Evolutionary conservation across 2,888 invertebrate genomes (phyloP).

Genomic region (Polydesmus complanatus): DNA sequence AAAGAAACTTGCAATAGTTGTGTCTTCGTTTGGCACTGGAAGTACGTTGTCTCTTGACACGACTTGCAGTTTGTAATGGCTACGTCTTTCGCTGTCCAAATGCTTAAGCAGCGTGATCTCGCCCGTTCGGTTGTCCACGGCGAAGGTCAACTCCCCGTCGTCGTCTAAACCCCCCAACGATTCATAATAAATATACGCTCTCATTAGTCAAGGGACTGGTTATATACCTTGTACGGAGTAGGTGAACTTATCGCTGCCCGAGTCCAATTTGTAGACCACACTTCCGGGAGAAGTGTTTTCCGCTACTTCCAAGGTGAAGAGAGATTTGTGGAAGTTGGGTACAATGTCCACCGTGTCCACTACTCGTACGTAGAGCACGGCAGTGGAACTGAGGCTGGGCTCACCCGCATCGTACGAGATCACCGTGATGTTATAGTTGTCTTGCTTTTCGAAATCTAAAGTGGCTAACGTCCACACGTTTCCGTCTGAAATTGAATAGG

Average conservation of each 20-base stretch:
- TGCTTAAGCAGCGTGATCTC: constrained; percentile 24
- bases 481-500: constrained; percentile 56
- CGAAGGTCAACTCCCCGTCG: constrained; percentile 23
- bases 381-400: constrained; percentile 65
- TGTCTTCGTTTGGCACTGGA: constrained; percentile 24
- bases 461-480: constrained; percentile 57
- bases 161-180: constrained; percentile 20
- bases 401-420: constrained; percentile 73
- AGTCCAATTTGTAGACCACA: constrained; percentile 24
- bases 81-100: constrained; percentile 24
- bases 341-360: constrained; percentile 26
- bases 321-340: constrained; percentile 25
- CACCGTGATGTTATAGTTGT: constrained; percentile 57
- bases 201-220: not conserved
- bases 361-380: constrained; percentile 34
- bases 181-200: constrained; percentile 1
- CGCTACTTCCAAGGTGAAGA: constrained; percentile 24
- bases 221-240: constrained; percentile 21
- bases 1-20: constrained; percentile 21
- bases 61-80: constrained; percentile 24
- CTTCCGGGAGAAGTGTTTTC: constrained; percentile 25
- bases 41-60: constrained; percentile 23
- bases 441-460: constrained; percentile 54
- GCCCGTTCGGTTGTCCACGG: constrained; percentile 23
- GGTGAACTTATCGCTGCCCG: constrained; percentile 26